phyloP scores from a whole-genome alignment of 2,113 vertebrate genomes.

The Trematocara stigmaticum region DNA sequence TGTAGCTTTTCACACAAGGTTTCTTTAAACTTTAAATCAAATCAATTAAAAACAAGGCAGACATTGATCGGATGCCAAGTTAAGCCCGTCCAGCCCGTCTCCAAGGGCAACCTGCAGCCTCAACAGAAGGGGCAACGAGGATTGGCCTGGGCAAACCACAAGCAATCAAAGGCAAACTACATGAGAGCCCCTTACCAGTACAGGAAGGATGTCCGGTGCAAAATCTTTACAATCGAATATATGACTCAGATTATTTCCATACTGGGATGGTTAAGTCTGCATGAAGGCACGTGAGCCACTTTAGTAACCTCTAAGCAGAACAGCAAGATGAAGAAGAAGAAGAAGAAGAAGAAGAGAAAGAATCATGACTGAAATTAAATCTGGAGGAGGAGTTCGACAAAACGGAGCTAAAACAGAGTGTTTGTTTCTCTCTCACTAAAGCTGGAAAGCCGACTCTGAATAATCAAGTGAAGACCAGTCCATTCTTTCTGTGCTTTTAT shows the following conservation, averaged over 20 bases:
- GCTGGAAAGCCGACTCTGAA: not conserved
- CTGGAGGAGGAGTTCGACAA: not conserved
- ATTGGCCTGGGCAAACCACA: not conserved
- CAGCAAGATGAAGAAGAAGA: not conserved
- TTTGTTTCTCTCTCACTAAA: not conserved
- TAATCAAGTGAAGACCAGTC: not conserved
- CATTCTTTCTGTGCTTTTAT: not conserved
- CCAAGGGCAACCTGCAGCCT: not conserved
- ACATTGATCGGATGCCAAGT: not conserved
- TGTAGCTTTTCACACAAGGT: not conserved
- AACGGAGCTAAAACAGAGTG: not conserved
- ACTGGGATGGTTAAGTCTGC: not conserved
- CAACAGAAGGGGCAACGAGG: not conserved
- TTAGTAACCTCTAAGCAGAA: not conserved
- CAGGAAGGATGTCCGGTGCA: not conserved
- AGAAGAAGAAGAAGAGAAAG: not conserved
- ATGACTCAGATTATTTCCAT: not conserved
- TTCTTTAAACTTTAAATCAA: not conserved
- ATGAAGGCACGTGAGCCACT: not conserved
- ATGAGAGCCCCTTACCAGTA: accelerated
- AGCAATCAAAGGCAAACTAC: not conserved
- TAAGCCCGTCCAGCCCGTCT: not conserved
- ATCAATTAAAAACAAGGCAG: not conserved
- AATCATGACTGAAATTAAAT: not conserved
- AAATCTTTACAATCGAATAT: not conserved